Evolutionary conservation across 2,797 vertebrate species (phyloP), one percentile per base, ranked within the genome.

Genomic region (Crocodylus rhombifer): DNA sequence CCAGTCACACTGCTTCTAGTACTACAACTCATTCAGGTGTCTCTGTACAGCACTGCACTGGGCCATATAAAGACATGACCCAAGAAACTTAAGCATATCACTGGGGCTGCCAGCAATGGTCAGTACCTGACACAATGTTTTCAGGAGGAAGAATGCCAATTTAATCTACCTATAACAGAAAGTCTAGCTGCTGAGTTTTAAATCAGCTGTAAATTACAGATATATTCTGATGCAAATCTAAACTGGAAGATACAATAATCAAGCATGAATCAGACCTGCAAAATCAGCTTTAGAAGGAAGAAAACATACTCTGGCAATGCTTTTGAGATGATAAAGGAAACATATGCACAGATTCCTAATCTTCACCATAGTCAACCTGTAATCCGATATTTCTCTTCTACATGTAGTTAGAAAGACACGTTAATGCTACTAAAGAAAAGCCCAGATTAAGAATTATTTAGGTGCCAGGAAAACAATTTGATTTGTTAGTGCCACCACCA

Each of bases 161-260:
- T 80, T n/a, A 65, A 82, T 17, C 80, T 82, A 60, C 80, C 36
- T 57, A 80, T 75, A 85, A 85, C 83, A 95, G 82, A 81, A 82
- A 82, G 67, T 62, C 65, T 16, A 75, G 26, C 64, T 89, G 64
- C 64, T 33, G 30, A 1, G 0, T 77, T 67, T 55, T 1, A 1
- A 12, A 57, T 18, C 23, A 86, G 76, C 1, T 71, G 8, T 3
- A 83, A 91, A 51, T 10, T 23, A 15, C n/a, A 56, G 80, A 42
- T 90, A 90, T 42, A 51, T 51, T 51, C 42, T 11, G 42, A 51
- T 51, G 42, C 42, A 51, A 51, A 51, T 10, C 42, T 51, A 51
- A 51, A 51, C 42, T 51, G 42, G 42, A 9, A 51, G 42, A 51
- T 51, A 51, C 42, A 51, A 51, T 51, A 51, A 51, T 51, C 42